phyloP scores from a whole-genome alignment of 2,797 vertebrate genomes.

The Mallotus villosus region DNA sequence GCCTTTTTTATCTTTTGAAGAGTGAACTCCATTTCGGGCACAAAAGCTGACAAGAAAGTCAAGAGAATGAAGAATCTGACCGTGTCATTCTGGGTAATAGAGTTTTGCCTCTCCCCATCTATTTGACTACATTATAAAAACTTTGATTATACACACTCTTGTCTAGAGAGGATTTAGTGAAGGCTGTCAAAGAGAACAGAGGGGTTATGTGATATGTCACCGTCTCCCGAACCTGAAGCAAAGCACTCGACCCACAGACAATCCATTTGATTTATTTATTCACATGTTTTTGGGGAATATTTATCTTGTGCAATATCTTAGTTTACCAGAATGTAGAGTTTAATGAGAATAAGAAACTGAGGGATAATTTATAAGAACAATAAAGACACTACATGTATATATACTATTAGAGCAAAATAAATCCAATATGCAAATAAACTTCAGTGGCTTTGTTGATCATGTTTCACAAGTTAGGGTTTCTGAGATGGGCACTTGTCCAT shows the following conservation, averaged over 20 bases:
- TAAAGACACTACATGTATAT: too few species aligned
- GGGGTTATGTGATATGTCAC: neutral
- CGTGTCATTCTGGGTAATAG: neutral
- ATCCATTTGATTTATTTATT: too few species aligned
- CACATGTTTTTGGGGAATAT: neutral
- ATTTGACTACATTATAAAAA: neutral
- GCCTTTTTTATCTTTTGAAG: neutral
- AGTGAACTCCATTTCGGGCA: neutral
- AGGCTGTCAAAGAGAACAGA: neutral
- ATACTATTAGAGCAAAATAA: too few species aligned
- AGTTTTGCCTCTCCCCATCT: neutral
- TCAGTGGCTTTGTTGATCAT: too few species aligned
- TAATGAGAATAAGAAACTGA: too few species aligned
- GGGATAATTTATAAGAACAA: too few species aligned
- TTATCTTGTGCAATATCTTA: neutral
- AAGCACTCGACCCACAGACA: neutral
- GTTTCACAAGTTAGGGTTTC: too few species aligned
- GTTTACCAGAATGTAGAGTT: neutral
- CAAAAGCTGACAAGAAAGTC: neutral
- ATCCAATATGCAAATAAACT: too few species aligned
- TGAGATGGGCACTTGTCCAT: too few species aligned
- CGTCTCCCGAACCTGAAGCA: too few species aligned
- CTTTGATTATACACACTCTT: neutral
- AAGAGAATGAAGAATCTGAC: neutral
- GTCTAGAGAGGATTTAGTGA: neutral